phyloP scores from a whole-genome alignment of 2,113 vertebrate genomes.

The Alaudala cheleensis region DNA sequence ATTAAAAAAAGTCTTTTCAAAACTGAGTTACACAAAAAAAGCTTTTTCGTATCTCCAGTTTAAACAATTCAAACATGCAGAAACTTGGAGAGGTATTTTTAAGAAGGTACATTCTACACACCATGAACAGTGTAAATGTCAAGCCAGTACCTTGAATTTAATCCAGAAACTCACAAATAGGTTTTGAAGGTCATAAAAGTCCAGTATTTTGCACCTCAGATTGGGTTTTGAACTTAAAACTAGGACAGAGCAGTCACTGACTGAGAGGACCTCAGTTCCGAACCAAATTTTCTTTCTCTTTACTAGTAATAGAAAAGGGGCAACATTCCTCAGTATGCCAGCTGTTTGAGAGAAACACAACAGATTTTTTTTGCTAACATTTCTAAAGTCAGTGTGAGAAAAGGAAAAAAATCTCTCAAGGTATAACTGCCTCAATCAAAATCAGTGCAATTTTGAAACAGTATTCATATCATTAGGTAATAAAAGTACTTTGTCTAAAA shows the following conservation, averaged over 20 bases:
- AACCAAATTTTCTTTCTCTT: not conserved
- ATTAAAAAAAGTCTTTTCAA: not conserved
- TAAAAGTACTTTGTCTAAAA: not conserved
- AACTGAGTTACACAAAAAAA: not conserved
- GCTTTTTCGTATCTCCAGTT: not conserved
- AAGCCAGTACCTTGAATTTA: not conserved
- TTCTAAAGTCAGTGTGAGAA: not conserved
- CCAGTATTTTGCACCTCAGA: not conserved
- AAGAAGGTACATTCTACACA: not conserved
- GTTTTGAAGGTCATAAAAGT: not conserved
- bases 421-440: not conserved
- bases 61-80: not conserved
- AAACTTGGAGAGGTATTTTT: not conserved
- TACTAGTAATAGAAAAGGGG: not conserved
- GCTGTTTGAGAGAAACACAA: not conserved
- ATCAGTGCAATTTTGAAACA: not conserved
- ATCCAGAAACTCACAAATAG: not conserved
- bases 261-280: not conserved
- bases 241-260: not conserved
- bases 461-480: not conserved
- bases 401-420: not conserved
- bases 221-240: not conserved
- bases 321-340: not conserved
- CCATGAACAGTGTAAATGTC: not conserved
- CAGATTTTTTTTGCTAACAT: not conserved